A percentile compares a stretch with the other conserved stretches of the same genome.
Conservation (phyloP, 2,113 vertebrate genomes). For the Mus pahari region DNA sequence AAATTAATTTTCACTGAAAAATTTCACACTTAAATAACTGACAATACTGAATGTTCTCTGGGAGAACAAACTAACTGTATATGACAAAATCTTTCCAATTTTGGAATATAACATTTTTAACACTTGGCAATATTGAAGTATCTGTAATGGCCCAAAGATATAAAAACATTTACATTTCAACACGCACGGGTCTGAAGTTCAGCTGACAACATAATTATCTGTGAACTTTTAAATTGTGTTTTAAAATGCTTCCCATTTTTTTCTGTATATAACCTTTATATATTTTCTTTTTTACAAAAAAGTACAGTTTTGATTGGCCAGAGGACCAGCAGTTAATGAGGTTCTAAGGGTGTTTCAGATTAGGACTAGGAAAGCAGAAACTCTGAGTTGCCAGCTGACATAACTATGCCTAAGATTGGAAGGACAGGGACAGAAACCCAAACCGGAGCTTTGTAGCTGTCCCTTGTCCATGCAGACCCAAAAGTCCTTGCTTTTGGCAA, state of each 20-base stretch:
- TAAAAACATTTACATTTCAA: slow-evolving; percentile 27
- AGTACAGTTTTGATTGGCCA: neutral
- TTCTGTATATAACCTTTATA: neutral
- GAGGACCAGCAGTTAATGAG: slow-evolving; percentile 25
- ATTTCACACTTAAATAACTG: slow-evolving; percentile 28
- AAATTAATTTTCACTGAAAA: slow-evolving; percentile 58
- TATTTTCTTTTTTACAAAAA: neutral
- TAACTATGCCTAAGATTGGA: neutral
- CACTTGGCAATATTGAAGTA: slow-evolving; percentile 10
- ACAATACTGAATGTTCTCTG: slow-evolving; percentile 47
- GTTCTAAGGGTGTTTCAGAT: neutral
- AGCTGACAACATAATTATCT: slow-evolving; percentile 32
- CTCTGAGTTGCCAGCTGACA: neutral
- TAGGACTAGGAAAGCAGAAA: neutral
- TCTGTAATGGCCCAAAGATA: slow-evolving; percentile 8
- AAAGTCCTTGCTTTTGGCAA: neutral
- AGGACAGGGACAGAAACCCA: neutral
- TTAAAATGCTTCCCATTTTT: neutral
- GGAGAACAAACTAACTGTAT: slow-evolving; percentile 42
- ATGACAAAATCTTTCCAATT: slow-evolving; percentile 45
- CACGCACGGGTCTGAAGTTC: neutral
- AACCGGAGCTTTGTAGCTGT: neutral
- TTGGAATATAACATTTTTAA: slow-evolving; percentile 56
- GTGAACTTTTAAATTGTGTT: neutral
- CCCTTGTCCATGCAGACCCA: neutral